Evolutionary conservation across 2,113 vertebrate genomes (phyloP).

Genomic region (Passer domesticus): DNA sequence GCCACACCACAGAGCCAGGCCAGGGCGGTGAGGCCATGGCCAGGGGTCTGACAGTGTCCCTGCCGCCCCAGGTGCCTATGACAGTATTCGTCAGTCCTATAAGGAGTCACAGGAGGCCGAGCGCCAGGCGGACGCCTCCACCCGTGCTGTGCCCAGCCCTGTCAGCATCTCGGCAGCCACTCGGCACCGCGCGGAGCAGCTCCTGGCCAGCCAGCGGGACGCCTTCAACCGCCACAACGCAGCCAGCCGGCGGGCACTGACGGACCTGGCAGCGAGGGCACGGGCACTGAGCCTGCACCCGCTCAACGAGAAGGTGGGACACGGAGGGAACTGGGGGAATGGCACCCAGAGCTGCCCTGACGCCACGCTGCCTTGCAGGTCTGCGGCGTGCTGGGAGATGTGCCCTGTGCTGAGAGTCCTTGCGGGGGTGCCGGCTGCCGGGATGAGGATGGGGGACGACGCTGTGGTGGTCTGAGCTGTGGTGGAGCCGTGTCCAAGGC

Average conservation of each 20-base stretch:
- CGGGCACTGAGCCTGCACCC: conserved; percentile 80
- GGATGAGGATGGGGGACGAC: conserved; percentile 86
- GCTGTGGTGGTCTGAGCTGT: conserved; percentile 92
- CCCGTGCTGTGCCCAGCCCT: conserved; percentile 75
- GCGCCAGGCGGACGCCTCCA: conserved; percentile 78
- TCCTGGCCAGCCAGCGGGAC: conserved; percentile 79
- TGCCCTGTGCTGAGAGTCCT: conserved; percentile 86
- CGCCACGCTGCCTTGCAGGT: conserved; percentile 71
- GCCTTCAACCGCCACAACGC: conserved; percentile 87
- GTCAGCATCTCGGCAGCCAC: conserved; percentile 82
- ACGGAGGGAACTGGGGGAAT: fast-evolving
- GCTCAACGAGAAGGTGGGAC: conserved; percentile 88
- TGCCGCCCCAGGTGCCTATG: conserved; percentile 83
- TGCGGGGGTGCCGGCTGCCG: conserved; percentile 92
- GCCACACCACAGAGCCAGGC: not conserved
- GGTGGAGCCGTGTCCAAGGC: conserved; percentile 84
- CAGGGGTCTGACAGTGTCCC: not conserved
- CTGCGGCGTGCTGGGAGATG: conserved; percentile 82
- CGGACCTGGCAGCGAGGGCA: conserved; percentile 73
- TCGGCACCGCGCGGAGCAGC: conserved; percentile 78
- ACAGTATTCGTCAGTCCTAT: conserved; percentile 87
- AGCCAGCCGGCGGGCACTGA: conserved; percentile 83
- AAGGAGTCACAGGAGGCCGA: conserved; percentile 83
- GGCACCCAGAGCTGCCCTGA: fast-evolving
- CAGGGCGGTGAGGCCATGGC: fast-evolving